Evolutionary conservation across 2,888 invertebrate species (phyloP), one percentile per base, ranked within the genome.

Genomic region (Cheilosia pagana): DNA sequence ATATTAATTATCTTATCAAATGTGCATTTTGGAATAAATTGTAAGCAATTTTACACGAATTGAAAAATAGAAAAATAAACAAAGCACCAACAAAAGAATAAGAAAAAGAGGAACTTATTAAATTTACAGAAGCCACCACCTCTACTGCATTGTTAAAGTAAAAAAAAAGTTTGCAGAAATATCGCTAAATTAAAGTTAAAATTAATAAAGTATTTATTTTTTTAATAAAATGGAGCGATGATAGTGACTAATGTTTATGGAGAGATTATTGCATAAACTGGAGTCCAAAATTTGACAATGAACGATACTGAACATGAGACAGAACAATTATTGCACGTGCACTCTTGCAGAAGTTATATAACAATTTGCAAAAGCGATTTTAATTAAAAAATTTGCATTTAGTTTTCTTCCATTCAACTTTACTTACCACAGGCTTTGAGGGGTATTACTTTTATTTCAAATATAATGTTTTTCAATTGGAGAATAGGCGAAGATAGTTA

Each of bases 91-190:
- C 76, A 81, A 81, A 81, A 67, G 28, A 81, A 59, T 68, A 74
- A 78, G 16, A 74, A 67, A 63, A 71, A 65, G 3, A 63, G 55
- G 59, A 60, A 59, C 62, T 70, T 55, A 68, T 81, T 72, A 77
- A 65, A 60, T 35, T 1, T 76, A 81, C 81, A 81, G 55, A 86
- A 86, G 81, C 86, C 86, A 77, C 81, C 86, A 86, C 86, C 86
- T 70, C 70, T 63, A 77, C 67, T 77, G 74, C 70, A 71, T 68
- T 71, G 28, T 63, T 81, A 81, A 62, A 70, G 16, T 35, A 55
- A 52, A 39, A 52, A 21, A 60, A 55, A 78, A 68, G 31, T 63
- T 74, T 76, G 71, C 76, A 57, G 65, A 45, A 57, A 77, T 62
- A 45, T 45, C 16, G 25, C 41, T 55, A 81, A 57, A 68, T 53